Evolutionary conservation across 2,888 invertebrate genomes (phyloP).

Genomic region (Pediacus dermestoides): DNA sequence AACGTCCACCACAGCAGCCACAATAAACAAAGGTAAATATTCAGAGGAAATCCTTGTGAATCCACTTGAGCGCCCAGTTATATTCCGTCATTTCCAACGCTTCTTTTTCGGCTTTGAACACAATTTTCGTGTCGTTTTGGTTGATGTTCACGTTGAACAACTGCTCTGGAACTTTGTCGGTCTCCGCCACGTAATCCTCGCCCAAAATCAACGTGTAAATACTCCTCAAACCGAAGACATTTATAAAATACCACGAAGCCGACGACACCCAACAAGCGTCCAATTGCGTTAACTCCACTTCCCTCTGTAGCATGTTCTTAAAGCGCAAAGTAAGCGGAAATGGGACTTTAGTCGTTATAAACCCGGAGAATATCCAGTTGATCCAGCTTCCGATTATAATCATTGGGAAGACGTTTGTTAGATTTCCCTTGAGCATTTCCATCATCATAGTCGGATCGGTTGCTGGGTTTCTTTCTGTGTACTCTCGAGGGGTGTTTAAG

Average conservation of each 20-base stretch:
- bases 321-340: conserved; percentile 97
- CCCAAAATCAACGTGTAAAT: conserved; percentile 97
- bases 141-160: conserved; percentile 96
- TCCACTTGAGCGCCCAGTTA: no score
- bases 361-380: conserved; percentile 99
- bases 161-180: conserved; percentile 97
- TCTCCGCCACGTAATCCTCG: conserved; percentile 91
- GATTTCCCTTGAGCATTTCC: conserved; percentile 98
- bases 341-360: conserved; percentile 99
- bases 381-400: conserved; percentile 99
- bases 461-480: conserved; percentile 90
- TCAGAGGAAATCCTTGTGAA: no score
- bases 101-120: conserved; percentile 99
- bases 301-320: conserved; percentile 99
- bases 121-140: conserved; percentile 91
- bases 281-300: conserved; percentile 89
- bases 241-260: conserved; percentile 99
- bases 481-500: conserved; percentile 83
- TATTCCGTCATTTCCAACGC: conserved; percentile 95
- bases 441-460: conserved; percentile 97
- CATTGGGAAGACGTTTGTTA: conserved; percentile 98
- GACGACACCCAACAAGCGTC: conserved; percentile 99
- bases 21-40: no score
- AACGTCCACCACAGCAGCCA: conserved; percentile 20
- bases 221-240: conserved; percentile 96